Evolutionary conservation across 2,113 vertebrate species (phyloP).

Genomic region (Sceloporus undulatus): DNA sequence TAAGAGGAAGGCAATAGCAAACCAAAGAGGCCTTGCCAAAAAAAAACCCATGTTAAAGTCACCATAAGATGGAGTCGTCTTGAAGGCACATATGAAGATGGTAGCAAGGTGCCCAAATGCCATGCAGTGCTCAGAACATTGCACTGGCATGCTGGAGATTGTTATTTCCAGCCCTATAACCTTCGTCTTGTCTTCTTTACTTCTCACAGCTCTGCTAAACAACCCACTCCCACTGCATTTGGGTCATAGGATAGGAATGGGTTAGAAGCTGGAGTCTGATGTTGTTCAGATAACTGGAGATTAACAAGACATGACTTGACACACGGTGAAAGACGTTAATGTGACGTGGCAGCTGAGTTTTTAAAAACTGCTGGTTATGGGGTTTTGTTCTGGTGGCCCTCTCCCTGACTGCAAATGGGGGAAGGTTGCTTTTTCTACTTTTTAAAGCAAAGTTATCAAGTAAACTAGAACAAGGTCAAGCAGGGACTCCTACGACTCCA

Average conservation of each 20-base stretch:
- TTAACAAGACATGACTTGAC: conserved; percentile 47
- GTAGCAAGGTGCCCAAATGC: too few species aligned
- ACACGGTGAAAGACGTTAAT: conserved; percentile 55
- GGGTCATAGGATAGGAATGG: conserved; percentile 48
- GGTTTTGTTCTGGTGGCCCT: conserved; percentile 17
- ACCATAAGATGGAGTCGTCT: too few species aligned
- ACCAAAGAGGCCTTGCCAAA: too few species aligned
- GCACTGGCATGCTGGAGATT: too few species aligned
- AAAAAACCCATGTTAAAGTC: too few species aligned
- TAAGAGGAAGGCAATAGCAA: too few species aligned
- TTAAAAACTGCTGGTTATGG: conserved; percentile 48
- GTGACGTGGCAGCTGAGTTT: conserved; percentile 60
- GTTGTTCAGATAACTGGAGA: conserved; percentile 10
- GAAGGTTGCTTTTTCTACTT: neutral
- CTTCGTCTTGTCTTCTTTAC: neutral
- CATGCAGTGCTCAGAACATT: too few species aligned
- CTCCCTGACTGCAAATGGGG: fast-evolving
- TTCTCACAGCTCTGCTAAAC: conserved; percentile 15
- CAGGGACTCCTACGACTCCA: neutral
- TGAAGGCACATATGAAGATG: too few species aligned
- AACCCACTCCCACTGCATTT: conserved; percentile 26
- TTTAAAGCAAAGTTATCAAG: neutral
- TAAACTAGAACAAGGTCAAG: neutral
- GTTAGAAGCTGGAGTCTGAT: conserved; percentile 19
- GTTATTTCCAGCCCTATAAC: too few species aligned